phyloP scores from a whole-genome alignment of 2,888 invertebrate species.

The Panopea generosa region DNA sequence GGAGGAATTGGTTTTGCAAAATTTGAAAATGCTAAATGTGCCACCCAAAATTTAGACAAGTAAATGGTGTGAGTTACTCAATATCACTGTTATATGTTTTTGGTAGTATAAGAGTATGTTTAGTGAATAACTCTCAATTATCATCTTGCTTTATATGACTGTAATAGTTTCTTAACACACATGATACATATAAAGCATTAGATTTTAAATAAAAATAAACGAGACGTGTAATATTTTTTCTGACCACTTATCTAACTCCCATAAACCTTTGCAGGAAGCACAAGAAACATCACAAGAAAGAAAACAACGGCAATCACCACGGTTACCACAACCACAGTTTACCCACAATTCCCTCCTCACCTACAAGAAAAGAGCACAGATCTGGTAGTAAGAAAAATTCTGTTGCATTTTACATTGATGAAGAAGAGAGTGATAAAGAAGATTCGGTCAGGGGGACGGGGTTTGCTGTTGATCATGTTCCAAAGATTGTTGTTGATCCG shows the following conservation, averaged over 20 bases:
- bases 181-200: no score
- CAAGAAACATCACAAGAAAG: constrained; percentile 64
- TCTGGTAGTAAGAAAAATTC: constrained; percentile 60
- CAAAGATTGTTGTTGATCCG: constrained; percentile 79
- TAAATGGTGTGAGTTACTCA: no score
- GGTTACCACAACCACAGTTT: constrained; percentile 50
- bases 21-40: no score
- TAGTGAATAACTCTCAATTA: no score
- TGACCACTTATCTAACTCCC: not conserved
- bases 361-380: constrained; percentile 31
- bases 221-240: not conserved
- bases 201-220: no score
- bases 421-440: constrained; percentile 67
- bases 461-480: constrained; percentile 76
- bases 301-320: constrained; percentile 44
- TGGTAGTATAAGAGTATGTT: no score
- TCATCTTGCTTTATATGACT: no score
- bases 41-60: no score
- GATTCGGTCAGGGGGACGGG: constrained; percentile 70
- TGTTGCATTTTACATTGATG: constrained; percentile 79
- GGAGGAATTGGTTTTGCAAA: no score
- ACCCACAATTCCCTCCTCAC: constrained; percentile 72
- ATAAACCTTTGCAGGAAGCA: constrained; percentile 52
- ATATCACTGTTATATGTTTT: no score
- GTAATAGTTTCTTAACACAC: no score